Base-by-base conservation (phyloP, 2,113 vertebrate genomes). In the Camarhynchus parvulus region DNA sequence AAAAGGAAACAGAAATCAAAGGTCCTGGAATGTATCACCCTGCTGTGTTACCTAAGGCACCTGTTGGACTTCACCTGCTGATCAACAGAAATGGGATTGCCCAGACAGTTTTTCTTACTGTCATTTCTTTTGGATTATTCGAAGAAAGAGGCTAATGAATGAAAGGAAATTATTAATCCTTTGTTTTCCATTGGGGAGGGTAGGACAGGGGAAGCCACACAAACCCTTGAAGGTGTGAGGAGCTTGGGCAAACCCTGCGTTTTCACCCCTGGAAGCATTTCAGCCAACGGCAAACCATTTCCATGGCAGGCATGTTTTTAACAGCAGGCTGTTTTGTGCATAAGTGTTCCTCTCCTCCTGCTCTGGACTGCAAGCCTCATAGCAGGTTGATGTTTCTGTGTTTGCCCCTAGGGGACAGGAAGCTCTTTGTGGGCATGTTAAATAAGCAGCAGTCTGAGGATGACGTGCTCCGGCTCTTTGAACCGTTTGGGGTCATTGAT, bases 361-460 rank as follows among this genome's bases (percentile, higher is more conserved):
- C 88, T 89, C 67, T 58, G 86, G 90, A 88, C 87, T 76, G 47
- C 23, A 52, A 88, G 82, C 93, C 90, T 92, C 91, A 89, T 92
- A 83, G 91, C 69, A 95, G 94, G 95, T 98, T 97, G 96, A 98
- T 98, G 97, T 94, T 95, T 97, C 89, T 94, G 94, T 98, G 94
- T 97, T 97, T 96, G 67, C 95, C 97, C 95, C 61, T 96, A 98
- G 98, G 98, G 96, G 98, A 98, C 97, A 97, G 98, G 97, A 98
- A 99, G 98, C 98, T 99, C 97, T 99, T 99, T 96, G 99, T 99
- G 90, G 99, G 99, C 94, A 99, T 99, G 99, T 98, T 99, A 97
- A 99, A 99, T 98, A 99, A 99, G 98, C 99, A 99, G 97, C 99
- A 99, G 97, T 99, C 99, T 7, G 99, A 99, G 97, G 99, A 99